These are phyloP conservation scores for Nanger granti DNA, from an alignment of 2,113 vertebrate genomes.

Conservation along the genomic window DNA sequence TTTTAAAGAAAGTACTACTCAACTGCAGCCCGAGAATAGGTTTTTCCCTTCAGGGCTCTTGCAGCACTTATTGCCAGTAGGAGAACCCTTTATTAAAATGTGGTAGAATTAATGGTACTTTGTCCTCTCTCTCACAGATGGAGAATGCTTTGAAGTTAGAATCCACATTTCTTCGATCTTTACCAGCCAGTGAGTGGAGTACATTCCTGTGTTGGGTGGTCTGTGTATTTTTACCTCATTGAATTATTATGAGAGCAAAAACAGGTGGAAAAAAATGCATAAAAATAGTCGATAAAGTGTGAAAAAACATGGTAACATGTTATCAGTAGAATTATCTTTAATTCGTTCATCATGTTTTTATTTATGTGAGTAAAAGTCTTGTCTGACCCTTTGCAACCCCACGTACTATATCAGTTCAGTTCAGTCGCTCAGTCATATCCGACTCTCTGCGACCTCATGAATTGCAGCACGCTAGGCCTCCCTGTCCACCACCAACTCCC, in stretches of 20 bases:
- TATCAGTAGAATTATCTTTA: background rate
- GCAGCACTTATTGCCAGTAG: background rate
- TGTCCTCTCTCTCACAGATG: background rate
- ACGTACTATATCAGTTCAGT: background rate
- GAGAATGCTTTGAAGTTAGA: background rate
- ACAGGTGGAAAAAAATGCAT: background rate
- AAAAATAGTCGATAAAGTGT: background rate
- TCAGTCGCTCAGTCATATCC: too few species aligned
- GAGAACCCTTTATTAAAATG: background rate
- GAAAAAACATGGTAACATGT: background rate
- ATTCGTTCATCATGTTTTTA: background rate
- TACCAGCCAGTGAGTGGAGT: background rate
- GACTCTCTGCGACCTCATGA: too few species aligned
- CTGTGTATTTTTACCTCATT: background rate
- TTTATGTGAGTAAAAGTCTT: background rate
- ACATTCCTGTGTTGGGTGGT: background rate
- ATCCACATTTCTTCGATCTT: background rate
- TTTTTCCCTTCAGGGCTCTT: background rate
- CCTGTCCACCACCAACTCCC: too few species aligned
- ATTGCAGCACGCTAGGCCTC: too few species aligned
- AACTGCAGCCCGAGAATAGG: background rate
- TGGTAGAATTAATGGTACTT: background rate
- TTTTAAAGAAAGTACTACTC: background rate
- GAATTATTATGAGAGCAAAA: background rate
- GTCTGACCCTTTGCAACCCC: background rate